Base-by-base conservation (phyloP, 2,797 vertebrate genomes). In the Arvicola amphibius region DNA sequence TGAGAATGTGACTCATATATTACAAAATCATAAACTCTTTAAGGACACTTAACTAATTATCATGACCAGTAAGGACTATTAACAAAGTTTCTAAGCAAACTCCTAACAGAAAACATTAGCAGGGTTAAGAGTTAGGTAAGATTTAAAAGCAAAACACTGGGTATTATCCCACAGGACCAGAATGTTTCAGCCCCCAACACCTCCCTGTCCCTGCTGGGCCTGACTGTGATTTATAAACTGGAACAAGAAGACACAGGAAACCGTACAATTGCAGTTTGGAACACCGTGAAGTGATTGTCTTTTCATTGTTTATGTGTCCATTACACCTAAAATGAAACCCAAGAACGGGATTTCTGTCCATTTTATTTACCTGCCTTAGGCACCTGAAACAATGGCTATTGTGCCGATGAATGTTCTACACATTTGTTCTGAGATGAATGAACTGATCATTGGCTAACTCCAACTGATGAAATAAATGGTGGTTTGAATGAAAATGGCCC, bases 21-120 rank as follows among this genome's bases (percentile, higher is more conserved):
- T 56, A 59, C 74, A 95, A 94, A 95, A 94, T n/a, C 14, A 86
- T 63, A 40, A 67, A 81, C 93, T 81, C 53, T 92, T 92, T 87
- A 86, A 96, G 37, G 37, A 87, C 4, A 85, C 86, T 78, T 92
- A 92, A 40, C 59, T 93, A 86, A 86, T 53, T 94, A 74, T 77
- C 56, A 13, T 69, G 37, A 90, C 59, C 48, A 94, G 3, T 96
- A n/a, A 76, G 10, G 88, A 92, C 34, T 51, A 63, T 71, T 76
- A 85, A 91, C 88, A 92, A 29, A 81, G n/a, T 79, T 95, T 61
- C 80, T 91, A 59, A 95, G 29, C 25, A 93, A 92, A 23, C 7
- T 89, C 77, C 56, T 92, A 85, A 89, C 29, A 88, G 90, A 91
- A 91, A 85, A 78, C 19, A 93, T 34, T 12, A 96, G 67, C 29